Base-by-base conservation (phyloP, 2,797 vertebrate genomes). In the Lerista edwardsae region DNA sequence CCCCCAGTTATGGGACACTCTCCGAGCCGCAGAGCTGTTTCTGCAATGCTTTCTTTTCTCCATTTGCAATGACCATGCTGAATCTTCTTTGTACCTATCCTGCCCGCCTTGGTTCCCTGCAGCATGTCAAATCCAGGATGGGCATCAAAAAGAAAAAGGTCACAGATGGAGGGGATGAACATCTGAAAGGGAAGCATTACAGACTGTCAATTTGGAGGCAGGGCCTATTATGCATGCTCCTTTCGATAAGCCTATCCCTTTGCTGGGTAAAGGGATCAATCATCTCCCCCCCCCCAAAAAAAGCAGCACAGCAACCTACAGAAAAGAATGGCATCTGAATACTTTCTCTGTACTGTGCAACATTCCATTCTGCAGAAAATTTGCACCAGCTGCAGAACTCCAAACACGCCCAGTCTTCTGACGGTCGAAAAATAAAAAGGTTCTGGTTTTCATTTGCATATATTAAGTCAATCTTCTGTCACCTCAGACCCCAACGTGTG, bases 281-380 rank as follows among this genome's bases (percentile, higher is more conserved):
- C 80, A 90, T 91, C n/a, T n/a, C n/a, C n/a, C n/a, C n/a, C n/a
- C n/a, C n/a, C n/a, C 86, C 47, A 67, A 67, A 80, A 84, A 89
- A 86, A 55, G 69, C 47, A 77, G 83, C 61, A 75, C 25, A 51
- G 83, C 78, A 87, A 88, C 47, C 68, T 83, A 90, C 80, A 64
- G 11, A 62, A 78, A 82, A 78, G 10, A 14, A 65, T 39, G 34
- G 14, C 27, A 72, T 69, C 65, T 79, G 85, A 88, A 85, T 75
- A 84, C 44, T 57, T 71, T 83, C 76, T 7, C 51, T 61, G 47
- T 89, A 84, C 51, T 61, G 47, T 89, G 85, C 85, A 88, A 31
- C 19, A 82, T 91, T 92, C 80, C 86, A n/a, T 84, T 59, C 34
- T 90, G 89, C 75, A 86, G 91, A 92, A 92, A 91, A 82, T 84